Base-by-base conservation (phyloP, 53 echinoderm and acorn worm genomes). In the Henricia sp. region DNA sequence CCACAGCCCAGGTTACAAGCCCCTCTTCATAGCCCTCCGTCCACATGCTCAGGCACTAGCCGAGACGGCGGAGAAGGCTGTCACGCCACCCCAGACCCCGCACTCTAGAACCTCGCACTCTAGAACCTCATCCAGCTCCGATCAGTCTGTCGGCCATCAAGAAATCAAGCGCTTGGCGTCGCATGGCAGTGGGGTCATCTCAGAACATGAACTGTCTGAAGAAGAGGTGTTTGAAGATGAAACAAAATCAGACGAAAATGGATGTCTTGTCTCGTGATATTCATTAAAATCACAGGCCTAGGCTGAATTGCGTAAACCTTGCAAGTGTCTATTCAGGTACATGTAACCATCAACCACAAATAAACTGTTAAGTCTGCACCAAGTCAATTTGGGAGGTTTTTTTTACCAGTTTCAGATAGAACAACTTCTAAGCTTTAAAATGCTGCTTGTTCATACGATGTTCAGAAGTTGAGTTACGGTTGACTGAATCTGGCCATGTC, bases 181-280 rank as follows among this genome's bases (percentile, higher is more conserved):
- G 2, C 83, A 90, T 30, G 67, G 83, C 68, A 90, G 85, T 33
- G 84, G 91, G 37, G 59, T 84, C 42, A 62, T 80, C 80, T 92
- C 90, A 23, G 99, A 99, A 60, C 89, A 89, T 2, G 93, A 92
- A 63, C 84, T 84, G 0, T 86, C 90, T 0, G 90, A 92, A 30
- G 95, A 92, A 40, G 95, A 95, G 0, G 95, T 95, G 33, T 95
- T 95, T 83, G 85, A 88, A 51, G 95, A 95, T 43, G 90, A 52
- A n/a, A 53, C 4, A 8, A 77, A 84, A 35, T 78, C 77, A 35
- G 84, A 84, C 53, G 92, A 92, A 50, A 67, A 71, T 17, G 85
- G 85, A 17, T 92, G 92, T 42, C 20, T 13, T 26, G 71, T 92
- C 42, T 92, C 92, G 70, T 92, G 92, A 92, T 88, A 54, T n/a